Evolutionary conservation across 2,797 vertebrate genomes (phyloP).

Genomic region (Pampus argenteus): DNA sequence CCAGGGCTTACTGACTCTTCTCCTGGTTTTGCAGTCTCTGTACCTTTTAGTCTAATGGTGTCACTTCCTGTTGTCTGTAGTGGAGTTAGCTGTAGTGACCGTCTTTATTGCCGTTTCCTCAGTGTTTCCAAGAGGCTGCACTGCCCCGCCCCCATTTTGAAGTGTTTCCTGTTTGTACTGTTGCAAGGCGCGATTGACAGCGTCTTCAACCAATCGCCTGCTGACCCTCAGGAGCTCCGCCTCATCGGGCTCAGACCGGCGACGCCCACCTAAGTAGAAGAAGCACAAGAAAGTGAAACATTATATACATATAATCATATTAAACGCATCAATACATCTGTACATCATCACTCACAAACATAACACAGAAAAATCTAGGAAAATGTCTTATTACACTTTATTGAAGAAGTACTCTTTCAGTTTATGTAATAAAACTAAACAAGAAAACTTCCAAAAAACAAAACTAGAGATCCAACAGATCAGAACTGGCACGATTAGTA

Average conservation of each 20-base stretch:
- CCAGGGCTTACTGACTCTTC: slow-evolving; percentile 44
- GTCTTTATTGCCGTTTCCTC: slow-evolving; percentile 69
- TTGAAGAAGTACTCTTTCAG: too few relatives aligned
- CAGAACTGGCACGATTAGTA: too few relatives aligned
- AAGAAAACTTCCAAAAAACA: too few relatives aligned
- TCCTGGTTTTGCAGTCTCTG: slow-evolving; percentile 55
- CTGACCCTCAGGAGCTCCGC: slow-evolving; percentile 96
- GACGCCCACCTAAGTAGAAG: slow-evolving; percentile 89
- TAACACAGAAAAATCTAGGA: background rate
- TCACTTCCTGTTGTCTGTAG: slow-evolving; percentile 77
- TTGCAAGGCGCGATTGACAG: slow-evolving; percentile 94
- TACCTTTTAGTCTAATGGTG: slow-evolving; percentile 24
- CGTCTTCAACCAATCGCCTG: slow-evolving; percentile 95
- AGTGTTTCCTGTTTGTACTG: slow-evolving; percentile 96
- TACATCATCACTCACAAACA: background rate
- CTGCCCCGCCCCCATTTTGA: slow-evolving; percentile 87
- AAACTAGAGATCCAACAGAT: too few relatives aligned
- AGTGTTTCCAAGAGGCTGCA: slow-evolving; percentile 79
- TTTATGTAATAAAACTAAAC: too few relatives aligned
- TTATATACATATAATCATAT: slow-evolving; percentile 4
- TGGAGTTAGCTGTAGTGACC: slow-evolving; percentile 69
- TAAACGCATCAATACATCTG: background rate
- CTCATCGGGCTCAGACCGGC: slow-evolving; percentile 90
- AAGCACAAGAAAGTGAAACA: slow-evolving; percentile 70
- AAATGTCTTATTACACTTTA: too few relatives aligned